A percentile compares a stretch with the other conserved stretches of the same genome.
Evolutionary conservation across 2,888 invertebrate species (phyloP).

Genomic region (Phragmatobia fuliginosa): DNA sequence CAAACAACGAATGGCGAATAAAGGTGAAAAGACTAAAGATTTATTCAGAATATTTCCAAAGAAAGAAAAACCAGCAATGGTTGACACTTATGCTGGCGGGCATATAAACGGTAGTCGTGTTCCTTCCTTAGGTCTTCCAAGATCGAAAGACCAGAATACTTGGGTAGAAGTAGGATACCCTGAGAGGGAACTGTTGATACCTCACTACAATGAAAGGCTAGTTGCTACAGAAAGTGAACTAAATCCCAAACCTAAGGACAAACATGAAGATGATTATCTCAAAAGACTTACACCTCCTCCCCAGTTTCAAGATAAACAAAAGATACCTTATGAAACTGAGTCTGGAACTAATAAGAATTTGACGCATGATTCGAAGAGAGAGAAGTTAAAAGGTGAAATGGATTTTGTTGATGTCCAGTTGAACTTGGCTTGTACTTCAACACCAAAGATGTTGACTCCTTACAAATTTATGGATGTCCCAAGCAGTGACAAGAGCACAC

Average conservation of each 20-base stretch:
- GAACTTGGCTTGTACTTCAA: constrained; percentile 81
- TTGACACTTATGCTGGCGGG: constrained; percentile 73
- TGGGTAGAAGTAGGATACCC: constrained; percentile 82
- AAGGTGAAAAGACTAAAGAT: constrained; percentile 72
- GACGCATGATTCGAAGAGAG: constrained; percentile 79
- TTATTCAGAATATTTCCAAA: constrained; percentile 79
- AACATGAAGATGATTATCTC: constrained; percentile 57
- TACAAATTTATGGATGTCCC: constrained; percentile 73
- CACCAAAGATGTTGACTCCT: constrained; percentile 82
- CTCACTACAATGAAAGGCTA: constrained; percentile 78
- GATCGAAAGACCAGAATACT: constrained; percentile 72
- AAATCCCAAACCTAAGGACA: constrained; percentile 62
- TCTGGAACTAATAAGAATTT: constrained; percentile 71
- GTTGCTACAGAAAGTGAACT: constrained; percentile 66
- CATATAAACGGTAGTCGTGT: constrained; percentile 75
- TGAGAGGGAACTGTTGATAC: constrained; percentile 76
- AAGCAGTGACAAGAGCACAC: constrained; percentile 65
- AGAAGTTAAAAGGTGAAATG: constrained; percentile 79
- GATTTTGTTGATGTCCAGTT: constrained; percentile 78
- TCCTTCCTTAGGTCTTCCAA: constrained; percentile 78
- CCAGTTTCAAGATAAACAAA: constrained; percentile 80
- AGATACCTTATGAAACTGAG: constrained; percentile 69
- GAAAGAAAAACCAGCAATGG: constrained; percentile 72
- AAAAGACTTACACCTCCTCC: constrained; percentile 79
- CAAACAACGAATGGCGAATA: constrained; percentile 75